These are phyloP conservation scores for Zhuqinia jingwanae DNA, from an alignment of 2,888 invertebrate genomes.

Conservation along the genomic window DNA sequence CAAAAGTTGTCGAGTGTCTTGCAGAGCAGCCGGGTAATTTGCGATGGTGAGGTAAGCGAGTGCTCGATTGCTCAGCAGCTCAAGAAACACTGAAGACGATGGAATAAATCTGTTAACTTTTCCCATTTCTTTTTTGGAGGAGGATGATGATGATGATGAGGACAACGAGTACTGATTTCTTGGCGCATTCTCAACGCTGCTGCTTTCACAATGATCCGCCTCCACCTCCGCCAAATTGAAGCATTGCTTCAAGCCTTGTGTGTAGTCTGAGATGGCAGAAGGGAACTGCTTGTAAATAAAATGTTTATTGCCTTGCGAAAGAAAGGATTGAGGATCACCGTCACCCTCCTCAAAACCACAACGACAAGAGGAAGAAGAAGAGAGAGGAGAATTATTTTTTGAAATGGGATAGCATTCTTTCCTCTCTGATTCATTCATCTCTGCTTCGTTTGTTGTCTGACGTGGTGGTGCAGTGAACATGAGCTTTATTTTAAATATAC, in stretches of 20 bases:
- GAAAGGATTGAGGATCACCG: constrained; percentile 42
- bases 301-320: constrained; percentile 55
- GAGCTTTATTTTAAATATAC: not conserved
- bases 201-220: constrained; percentile 20
- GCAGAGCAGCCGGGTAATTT: constrained; percentile 52
- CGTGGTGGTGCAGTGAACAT: not conserved
- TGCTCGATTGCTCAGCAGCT: constrained; percentile 72
- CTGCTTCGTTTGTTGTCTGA: not conserved
- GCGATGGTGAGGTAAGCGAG: constrained; percentile 67
- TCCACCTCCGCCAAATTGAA: constrained; percentile 20
- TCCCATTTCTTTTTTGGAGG: not conserved
- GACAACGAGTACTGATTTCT: constrained; percentile 3
- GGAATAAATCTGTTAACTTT: not conserved
- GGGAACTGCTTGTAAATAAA: constrained; percentile 51
- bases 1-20: constrained; percentile 60
- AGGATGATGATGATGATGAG: too few species aligned
- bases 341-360: constrained; percentile 29
- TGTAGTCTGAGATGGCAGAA: constrained; percentile 49
- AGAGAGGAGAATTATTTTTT: not conserved
- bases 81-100: constrained; percentile 31
- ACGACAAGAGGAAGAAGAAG: not conserved
- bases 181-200: constrained; percentile 41
- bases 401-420: not conserved
- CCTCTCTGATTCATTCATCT: constrained; percentile 23
- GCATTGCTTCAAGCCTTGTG: constrained; percentile 29